Conservation (phyloP, 2,888 invertebrate species). For the Arctia plantaginis region DNA sequence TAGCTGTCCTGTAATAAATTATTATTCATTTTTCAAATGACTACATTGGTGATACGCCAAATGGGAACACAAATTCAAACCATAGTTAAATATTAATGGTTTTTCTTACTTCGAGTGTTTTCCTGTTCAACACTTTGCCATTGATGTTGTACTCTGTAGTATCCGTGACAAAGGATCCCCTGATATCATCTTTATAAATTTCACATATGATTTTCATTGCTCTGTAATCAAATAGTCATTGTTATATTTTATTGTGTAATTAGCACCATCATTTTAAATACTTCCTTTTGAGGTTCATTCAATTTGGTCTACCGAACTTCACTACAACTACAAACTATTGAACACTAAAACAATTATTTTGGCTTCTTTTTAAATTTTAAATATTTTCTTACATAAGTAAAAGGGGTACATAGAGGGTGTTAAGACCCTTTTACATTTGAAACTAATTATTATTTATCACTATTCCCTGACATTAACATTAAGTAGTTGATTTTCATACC, state of each 20-base stretch:
- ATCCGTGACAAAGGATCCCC: constrained; percentile 76
- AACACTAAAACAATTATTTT: neutral
- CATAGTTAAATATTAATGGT: neutral
- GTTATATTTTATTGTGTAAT: neutral
- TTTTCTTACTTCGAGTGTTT: constrained; percentile 74
- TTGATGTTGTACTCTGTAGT: constrained; percentile 72
- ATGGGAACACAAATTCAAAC: too few species aligned
- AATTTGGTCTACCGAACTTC: too few species aligned
- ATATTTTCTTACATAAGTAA: neutral
- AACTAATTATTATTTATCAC: too few species aligned
- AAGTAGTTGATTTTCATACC: neutral
- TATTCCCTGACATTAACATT: too few species aligned
- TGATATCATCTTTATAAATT: constrained; percentile 73
- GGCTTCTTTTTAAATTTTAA: too few species aligned
- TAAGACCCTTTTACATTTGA: too few species aligned
- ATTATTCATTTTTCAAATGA: too few species aligned
- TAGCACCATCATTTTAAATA: neutral
- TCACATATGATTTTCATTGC: constrained; percentile 78
- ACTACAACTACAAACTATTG: neutral
- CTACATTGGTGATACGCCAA: too few species aligned
- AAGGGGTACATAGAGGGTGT: neutral
- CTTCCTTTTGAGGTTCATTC: too few species aligned
- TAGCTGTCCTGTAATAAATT: too few species aligned
- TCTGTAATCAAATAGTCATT: constrained; percentile 53
- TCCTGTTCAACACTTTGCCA: constrained; percentile 72